Evolutionary conservation across 1,140 invertebrate species (phyloP).

Genomic region (Pentalonia nigronervosa): DNA sequence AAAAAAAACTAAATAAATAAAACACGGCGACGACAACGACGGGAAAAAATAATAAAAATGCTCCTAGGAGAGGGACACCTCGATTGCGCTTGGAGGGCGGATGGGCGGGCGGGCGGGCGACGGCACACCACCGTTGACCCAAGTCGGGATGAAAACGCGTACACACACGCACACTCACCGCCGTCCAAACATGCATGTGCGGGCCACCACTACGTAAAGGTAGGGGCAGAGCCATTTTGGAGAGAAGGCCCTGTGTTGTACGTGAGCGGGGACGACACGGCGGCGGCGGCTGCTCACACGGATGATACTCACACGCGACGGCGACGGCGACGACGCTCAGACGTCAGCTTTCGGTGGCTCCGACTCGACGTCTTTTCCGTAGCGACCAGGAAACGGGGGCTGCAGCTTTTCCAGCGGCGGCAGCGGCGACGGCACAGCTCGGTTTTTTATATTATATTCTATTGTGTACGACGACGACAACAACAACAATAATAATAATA

Average conservation of each 20-base stretch:
- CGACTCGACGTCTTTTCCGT: constrained; percentile 19
- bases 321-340: background rate
- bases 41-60: background rate
- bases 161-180: constrained; percentile 1
- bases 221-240: constrained; percentile 57
- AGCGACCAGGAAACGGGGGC: background rate
- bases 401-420: background rate
- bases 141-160: constrained; percentile 54
- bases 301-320: constrained; percentile 13
- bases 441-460: background rate
- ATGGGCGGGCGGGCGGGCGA: background rate
- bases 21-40: background rate
- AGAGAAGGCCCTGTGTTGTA: constrained; percentile 50
- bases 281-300: background rate
- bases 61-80: constrained; percentile 50
- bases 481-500: too few species aligned
- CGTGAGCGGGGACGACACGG: constrained; percentile 38
- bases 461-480: background rate
- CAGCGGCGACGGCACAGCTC: background rate
- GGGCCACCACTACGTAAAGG: constrained; percentile 27
- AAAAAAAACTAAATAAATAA: too few species aligned
- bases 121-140: constrained; percentile 51
- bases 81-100: background rate
- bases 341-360: constrained; percentile 56
- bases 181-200: background rate